A percentile compares a stretch with the other conserved stretches of the same genome.
Conservation (phyloP, 1,140 invertebrate species). For the Drosophila parabipectinata region DNA sequence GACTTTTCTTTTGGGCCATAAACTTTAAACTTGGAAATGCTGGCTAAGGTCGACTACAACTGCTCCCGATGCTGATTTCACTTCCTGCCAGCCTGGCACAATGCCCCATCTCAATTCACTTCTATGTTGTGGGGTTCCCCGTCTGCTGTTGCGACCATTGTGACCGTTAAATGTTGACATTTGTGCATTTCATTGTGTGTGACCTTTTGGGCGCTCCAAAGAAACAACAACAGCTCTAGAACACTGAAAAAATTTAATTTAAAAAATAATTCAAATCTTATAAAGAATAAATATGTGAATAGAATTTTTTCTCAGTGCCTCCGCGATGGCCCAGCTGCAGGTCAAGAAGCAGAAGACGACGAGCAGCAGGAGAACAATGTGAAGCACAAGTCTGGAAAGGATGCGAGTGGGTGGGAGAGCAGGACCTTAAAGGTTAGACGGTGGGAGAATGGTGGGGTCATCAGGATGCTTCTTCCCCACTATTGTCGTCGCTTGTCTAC, state of each 20-base stretch:
- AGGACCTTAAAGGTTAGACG: not conserved
- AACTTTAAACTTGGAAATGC: conserved; percentile 70
- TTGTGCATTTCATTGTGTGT: conserved; percentile 80
- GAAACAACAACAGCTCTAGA: conserved; percentile 48
- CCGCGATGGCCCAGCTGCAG: conserved; percentile 18
- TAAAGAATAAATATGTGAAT: not conserved
- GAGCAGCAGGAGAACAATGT: conserved; percentile 27
- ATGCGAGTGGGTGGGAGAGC: conserved; percentile 2
- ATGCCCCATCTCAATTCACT: conserved; percentile 26
- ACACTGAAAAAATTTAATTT: not conserved
- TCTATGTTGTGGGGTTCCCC: conserved; percentile 15
- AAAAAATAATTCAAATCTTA: not conserved
- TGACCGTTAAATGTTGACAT: conserved; percentile 81
- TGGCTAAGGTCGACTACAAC: conserved; percentile 32
- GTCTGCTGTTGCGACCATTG: conserved; percentile 59
- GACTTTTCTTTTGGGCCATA: conserved; percentile 69
- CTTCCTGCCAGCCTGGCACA: conserved; percentile 68
- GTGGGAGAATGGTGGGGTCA: conserved; percentile 2
- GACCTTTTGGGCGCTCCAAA: conserved; percentile 66
- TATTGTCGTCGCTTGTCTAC: conserved; percentile 80
- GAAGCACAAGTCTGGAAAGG: conserved; percentile 23
- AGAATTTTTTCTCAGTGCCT: conserved; percentile 11
- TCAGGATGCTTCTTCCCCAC: conserved; percentile 48
- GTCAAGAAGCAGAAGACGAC: conserved; percentile 8
- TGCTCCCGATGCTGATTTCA: conserved; percentile 35